Base-by-base conservation (phyloP, 2,113 vertebrate genomes). In the Paedocypris sp. region DNA sequence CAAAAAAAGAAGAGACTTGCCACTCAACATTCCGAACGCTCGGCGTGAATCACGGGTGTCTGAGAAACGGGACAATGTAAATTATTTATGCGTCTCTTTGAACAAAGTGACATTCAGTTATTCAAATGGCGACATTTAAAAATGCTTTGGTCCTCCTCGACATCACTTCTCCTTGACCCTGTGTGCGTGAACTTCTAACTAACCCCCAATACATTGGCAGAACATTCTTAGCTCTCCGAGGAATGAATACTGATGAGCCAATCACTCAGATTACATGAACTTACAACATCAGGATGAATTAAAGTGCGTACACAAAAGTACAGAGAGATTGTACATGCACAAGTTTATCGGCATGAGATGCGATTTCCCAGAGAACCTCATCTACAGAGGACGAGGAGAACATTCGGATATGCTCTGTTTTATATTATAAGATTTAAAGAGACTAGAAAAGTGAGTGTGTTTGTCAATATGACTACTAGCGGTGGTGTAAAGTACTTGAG, bases 91-190 rank as follows among this genome's bases (percentile, higher is more conserved):
- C 38, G 4, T 12, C 39, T 31, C 62, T 50, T 51, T 56, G 33
- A 60, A 66, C 13, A 20, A 39, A 36, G 38, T 66, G 72, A 71
- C 72, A 67, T 71, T 69, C 66, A 74, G 49, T 69, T 71, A 74
- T 74, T 74, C 66, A 74, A 74, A 74, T 66, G 18, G 6, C 41
- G 54, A 57, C 69, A 71, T 70, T 72, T 69, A 53, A 43, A 57
- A 48, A 36, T 11, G 28, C n/a, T 54, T 26, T 13, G n/a, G 32
- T 23, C 23, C 11, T 42, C 12, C 28, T 57, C 16, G 18, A 46
- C 63, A 45, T 51, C 19, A 23, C 4, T 49, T 19, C 15, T 35
- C 29, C 46, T 33, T 26, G 36, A 19, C 46, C 54, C 19, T 11
- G 7, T 33, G 28, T 16, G 28, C 19, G 35, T 23, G 25, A 42